Evolutionary conservation across 1,140 invertebrate species (phyloP), one percentile per base, ranked within the genome.

Genomic region (Musca domestica): DNA sequence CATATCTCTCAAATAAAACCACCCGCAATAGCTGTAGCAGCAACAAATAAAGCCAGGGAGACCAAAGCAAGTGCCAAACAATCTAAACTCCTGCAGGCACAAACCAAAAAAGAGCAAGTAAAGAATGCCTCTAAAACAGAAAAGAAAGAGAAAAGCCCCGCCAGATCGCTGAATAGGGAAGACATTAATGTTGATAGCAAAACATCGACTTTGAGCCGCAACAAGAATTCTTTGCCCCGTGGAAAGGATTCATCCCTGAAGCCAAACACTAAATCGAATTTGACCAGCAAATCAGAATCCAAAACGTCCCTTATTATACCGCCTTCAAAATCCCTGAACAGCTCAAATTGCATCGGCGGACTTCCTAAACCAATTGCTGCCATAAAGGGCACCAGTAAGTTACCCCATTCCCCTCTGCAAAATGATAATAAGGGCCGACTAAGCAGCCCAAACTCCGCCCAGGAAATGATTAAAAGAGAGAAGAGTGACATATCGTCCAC

Each of bases 361-460:
- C 92, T 95, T 74, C 93, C 94, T 1, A 95, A 95, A 83, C 94
- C 93, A 4, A 95, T 92, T 17, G 92, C 93, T 14, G 90, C 93
- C 67, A 92, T 96, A 3, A 95, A 95, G 85, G 93, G 93, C 71
- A 94, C 91, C 2, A 88, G 87, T 47, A 92, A 92, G 83, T 84
- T 80, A 61, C 75, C 85, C n/a, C 73, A 71, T 6, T 77, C 69
- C 81, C 84, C 82, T 41, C 77, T 71, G 17, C 72, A 68, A 67
- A 22, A 47, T 12, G 65, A 66, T n/a, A 68, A 73, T 51, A 64
- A 64, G n/a, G 17, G 9, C 0, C 67, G 68, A 22, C 46, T 67
- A n/a, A 49, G 48, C 14, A 49, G 66, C 9, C 63, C 70, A 10
- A 72, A 52, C 10, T 69, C 69, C 0, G 70, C 74, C n/a, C 61